A percentile compares a stretch with the other conserved stretches of the same genome.
phyloP scores from a whole-genome alignment of 2,113 vertebrate genomes.

The Thinocorus orbignyianus region DNA sequence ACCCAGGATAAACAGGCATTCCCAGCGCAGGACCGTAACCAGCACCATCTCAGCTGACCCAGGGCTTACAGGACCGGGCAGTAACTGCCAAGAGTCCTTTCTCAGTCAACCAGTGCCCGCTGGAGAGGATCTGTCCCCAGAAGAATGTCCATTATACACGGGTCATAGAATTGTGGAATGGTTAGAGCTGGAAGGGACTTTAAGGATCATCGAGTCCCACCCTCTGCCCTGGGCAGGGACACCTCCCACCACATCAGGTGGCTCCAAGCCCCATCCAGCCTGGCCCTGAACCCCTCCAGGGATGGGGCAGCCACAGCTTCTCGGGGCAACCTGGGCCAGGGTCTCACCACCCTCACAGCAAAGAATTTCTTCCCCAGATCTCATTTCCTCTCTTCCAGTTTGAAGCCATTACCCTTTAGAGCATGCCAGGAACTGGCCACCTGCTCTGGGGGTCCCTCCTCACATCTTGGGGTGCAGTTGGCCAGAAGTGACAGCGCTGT shows the following conservation, averaged over 20 bases:
- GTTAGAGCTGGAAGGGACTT: no score
- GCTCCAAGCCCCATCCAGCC: no score
- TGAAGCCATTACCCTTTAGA: no score
- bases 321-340: no score
- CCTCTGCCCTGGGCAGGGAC: no score
- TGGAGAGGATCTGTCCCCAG: not conserved
- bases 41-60: not conserved
- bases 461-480: not conserved
- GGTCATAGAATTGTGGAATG: not conserved
- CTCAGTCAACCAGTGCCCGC: rapidly evolving
- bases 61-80: not conserved
- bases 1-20: not conserved
- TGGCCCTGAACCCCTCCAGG: no score
- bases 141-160: rapidly evolving
- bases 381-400: no score
- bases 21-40: not conserved
- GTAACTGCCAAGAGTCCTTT: not conserved
- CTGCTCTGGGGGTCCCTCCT: not conserved
- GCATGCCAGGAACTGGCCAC: rapidly evolving
- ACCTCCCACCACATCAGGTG: no score
- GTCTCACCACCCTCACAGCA: no score
- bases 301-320: no score
- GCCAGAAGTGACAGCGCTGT: not conserved
- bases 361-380: no score
- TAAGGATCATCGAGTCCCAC: no score